Base-by-base conservation (phyloP, 2,888 invertebrate species). In the Thereva unica region DNA sequence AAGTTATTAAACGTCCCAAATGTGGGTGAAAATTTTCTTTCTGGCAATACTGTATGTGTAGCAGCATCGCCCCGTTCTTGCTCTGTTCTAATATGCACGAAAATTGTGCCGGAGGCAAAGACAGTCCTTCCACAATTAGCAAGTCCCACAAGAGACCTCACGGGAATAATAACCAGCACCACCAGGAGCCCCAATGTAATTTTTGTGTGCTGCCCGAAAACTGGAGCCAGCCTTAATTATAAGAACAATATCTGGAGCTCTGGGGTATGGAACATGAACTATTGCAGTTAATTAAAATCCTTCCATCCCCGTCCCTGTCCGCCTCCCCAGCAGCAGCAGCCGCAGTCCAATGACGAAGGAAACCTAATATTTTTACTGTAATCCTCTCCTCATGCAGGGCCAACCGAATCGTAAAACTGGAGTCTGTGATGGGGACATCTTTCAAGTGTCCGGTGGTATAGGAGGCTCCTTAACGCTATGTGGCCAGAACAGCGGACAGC, bases 401-500 rank as follows among this genome's bases (percentile, higher is more conserved):
- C 93, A 93, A 76, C 93, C 93, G 0, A 92, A 93, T 76, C 83
- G 92, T 64, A 83, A 82, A 38, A 92, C 90, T 0, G 93, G 93
- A 0, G 85, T 88, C 44, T 93, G 93, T 73, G 90, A 92, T 71
- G 89, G 89, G 52, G 93, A 93, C 74, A 82, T 86, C 5, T 88
- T 89, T 78, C 78, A 83, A 2, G 77, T 91, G 68, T 78, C 78
- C 12, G 87, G 86, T 0, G 87, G 86, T 4, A 82, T 83, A 0
- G 76, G 77, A 2, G 84, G 83, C 57, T 84, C 84, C 64, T 83
- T 92, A 71, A 85, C 84, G 9, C 73, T 93, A 7, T 93, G 93
- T 75, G 93, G 93, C 1, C 87, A 91, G 76, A 93, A 93, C 76
- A 91, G 89, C 75, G 92, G 91, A 9, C 93, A 93, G 73, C 93